Evolutionary conservation across 2,888 invertebrate genomes (phyloP).

Genomic region (Liodrosophila aerea): DNA sequence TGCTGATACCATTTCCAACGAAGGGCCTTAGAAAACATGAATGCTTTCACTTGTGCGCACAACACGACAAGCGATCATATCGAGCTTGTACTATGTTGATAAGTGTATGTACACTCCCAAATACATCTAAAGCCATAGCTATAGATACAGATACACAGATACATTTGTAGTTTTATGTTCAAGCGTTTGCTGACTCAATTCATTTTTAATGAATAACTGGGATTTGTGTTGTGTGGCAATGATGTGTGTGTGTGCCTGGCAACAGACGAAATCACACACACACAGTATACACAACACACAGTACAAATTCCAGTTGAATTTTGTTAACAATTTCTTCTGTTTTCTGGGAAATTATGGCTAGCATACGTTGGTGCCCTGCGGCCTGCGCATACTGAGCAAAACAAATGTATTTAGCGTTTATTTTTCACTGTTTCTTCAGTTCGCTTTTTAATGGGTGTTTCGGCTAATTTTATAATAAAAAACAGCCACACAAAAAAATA

Average conservation of each 20-base stretch:
- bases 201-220: slow-evolving; percentile 9
- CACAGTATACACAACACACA: slow-evolving; percentile 2
- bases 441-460: slow-evolving; percentile 26
- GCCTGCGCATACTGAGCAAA: too few relatives aligned
- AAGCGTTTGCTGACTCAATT: slow-evolving; percentile 9
- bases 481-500: slow-evolving; percentile 21
- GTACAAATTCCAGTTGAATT: slow-evolving; percentile 5
- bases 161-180: not conserved
- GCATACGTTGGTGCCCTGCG: not conserved
- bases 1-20: too few relatives aligned
- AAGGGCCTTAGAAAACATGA: too few relatives aligned
- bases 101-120: too few relatives aligned
- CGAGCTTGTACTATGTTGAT: too few relatives aligned
- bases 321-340: not conserved
- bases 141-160: not conserved
- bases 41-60: too few relatives aligned
- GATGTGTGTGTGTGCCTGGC: slow-evolving; percentile 16
- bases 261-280: too few relatives aligned
- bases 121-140: too few relatives aligned
- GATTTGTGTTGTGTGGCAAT: slow-evolving; percentile 11
- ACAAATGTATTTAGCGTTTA: slow-evolving; percentile 1
- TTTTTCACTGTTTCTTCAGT: slow-evolving; percentile 3
- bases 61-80: too few relatives aligned
- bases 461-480: slow-evolving; percentile 47
- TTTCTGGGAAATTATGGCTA: not conserved